phyloP scores from a whole-genome alignment of 2,888 invertebrate genomes.

The Heliconius charithonia region DNA sequence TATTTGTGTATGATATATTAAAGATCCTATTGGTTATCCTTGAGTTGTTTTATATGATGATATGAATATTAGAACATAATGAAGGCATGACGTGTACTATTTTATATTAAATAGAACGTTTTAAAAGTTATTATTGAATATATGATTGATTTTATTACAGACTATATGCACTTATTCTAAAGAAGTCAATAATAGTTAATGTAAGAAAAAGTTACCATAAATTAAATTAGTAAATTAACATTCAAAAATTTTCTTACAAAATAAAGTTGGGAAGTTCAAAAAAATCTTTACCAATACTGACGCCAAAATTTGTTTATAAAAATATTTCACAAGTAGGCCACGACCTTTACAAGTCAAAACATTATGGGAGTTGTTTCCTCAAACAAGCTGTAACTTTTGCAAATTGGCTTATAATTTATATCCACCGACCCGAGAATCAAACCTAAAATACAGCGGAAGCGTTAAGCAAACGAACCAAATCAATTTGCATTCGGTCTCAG shows the following conservation, averaged over 20 bases:
- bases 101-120: not conserved
- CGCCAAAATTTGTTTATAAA: not conserved
- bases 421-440: conserved; percentile 33
- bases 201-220: too few relatives aligned
- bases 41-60: conserved; percentile 12
- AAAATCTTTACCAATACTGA: not conserved
- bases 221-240: too few relatives aligned
- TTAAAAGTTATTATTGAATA: not conserved
- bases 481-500: conserved; percentile 41
- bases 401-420: conserved; percentile 37
- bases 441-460: conserved; percentile 36
- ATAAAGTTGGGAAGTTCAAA: not conserved
- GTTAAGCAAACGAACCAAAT: conserved; percentile 40
- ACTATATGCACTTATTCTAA: not conserved
- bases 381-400: conserved; percentile 27
- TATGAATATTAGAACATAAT: conserved; percentile 5
- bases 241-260: not conserved
- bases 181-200: too few relatives aligned
- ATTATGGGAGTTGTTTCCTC: conserved; percentile 26
- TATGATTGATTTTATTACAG: not conserved
- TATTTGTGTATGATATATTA: conserved; percentile 21
- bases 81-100: not conserved
- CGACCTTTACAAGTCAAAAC: conserved; percentile 25
- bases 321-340: conserved; percentile 10
- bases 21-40: conserved; percentile 14